Conservation (phyloP, 2,888 invertebrate species). For the Tuberolachnus salignus region DNA sequence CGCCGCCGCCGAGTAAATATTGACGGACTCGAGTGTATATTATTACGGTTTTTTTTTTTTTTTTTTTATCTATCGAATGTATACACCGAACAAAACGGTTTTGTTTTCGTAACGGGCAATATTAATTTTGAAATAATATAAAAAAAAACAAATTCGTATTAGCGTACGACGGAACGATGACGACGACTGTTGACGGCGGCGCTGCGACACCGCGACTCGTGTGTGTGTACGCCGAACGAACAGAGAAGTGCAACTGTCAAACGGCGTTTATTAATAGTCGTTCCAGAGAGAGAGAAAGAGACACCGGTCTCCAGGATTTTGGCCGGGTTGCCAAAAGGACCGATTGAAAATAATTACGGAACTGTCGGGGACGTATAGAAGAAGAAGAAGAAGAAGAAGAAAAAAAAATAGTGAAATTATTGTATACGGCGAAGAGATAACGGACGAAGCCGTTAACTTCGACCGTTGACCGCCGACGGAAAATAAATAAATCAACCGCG, state of each 20-base stretch:
- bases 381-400: not conserved
- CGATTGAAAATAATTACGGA: slow-evolving; percentile 24
- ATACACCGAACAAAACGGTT: not conserved
- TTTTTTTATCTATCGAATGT: not conserved
- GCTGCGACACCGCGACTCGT: not conserved
- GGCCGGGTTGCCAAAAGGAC: slow-evolving; percentile 49
- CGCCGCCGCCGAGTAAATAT: slow-evolving; percentile 21
- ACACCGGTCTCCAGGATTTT: slow-evolving; percentile 51
- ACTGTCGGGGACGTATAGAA: slow-evolving; percentile 7
- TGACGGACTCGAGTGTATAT: slow-evolving; percentile 9
- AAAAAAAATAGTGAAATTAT: not conserved
- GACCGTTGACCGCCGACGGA: slow-evolving; percentile 10
- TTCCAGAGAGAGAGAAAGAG: slow-evolving; percentile 30
- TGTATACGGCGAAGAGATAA: not conserved
- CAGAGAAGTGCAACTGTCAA: slow-evolving; percentile 4
- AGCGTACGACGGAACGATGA: too few species aligned
- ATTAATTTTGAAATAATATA: too few species aligned
- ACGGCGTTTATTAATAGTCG: slow-evolving; percentile 46
- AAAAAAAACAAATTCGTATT: not conserved
- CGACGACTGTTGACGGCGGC: too few species aligned
- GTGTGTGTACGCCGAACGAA: not conserved
- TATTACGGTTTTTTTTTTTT: not conserved
- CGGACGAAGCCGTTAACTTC: slow-evolving; percentile 7
- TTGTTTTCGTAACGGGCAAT: not conserved
- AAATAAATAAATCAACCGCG: too few species aligned